Evolutionary conservation across 1,140 invertebrate genomes (phyloP).

Genomic region (Calycopis cecrops): DNA sequence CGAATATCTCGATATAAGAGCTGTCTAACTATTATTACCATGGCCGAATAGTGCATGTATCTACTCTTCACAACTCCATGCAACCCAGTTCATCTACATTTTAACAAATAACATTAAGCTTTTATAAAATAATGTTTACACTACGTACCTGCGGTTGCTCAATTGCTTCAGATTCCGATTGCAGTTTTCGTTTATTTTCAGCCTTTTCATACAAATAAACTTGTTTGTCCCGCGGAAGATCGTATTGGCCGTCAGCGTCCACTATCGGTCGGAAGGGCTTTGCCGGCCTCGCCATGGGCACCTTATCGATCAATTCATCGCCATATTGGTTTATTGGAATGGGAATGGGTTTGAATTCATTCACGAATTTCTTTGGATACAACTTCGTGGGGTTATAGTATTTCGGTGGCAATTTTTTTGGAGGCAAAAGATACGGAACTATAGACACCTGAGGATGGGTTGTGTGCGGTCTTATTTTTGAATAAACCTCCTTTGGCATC

Average conservation of each 20-base stretch:
- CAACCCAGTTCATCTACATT: too few relatives aligned
- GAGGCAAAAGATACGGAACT: conserved; percentile 16
- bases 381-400: conserved; percentile 49
- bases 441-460: conserved; percentile 10
- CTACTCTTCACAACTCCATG: too few relatives aligned
- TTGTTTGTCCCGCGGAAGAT: conserved; percentile 37
- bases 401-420: conserved; percentile 23
- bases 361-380: conserved; percentile 57
- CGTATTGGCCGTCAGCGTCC: conserved; percentile 33
- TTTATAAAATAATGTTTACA: too few relatives aligned
- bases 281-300: conserved; percentile 45
- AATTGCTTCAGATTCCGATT: conserved; percentile 28
- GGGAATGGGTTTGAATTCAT: conserved; percentile 48
- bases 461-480: not conserved
- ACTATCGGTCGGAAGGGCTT: conserved; percentile 37
- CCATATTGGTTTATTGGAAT: conserved; percentile 51
- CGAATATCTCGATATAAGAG: too few relatives aligned
- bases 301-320: conserved; percentile 31
- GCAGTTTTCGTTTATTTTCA: conserved; percentile 48
- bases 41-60: too few relatives aligned
- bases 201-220: conserved; percentile 41
- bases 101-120: too few relatives aligned
- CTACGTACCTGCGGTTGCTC: too few relatives aligned
- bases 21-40: too few relatives aligned
- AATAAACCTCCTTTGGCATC: conserved; percentile 3